Base-by-base conservation (phyloP, 92 coral and sea anemone genomes). In the Phymanthus crucifer region DNA sequence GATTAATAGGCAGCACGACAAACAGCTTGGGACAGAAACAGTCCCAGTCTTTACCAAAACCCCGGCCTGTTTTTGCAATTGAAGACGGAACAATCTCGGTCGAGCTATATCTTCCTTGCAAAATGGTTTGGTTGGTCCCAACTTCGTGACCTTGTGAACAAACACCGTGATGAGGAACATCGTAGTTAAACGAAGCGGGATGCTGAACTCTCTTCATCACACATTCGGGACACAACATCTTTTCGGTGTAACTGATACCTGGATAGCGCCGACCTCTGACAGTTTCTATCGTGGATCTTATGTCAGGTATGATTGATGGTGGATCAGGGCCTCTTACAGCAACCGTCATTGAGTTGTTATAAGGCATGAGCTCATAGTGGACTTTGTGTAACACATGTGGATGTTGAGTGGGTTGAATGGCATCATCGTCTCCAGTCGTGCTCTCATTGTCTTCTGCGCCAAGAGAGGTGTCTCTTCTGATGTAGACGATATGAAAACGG, bases 401-500 rank as follows among this genome's bases (percentile, higher is more conserved):
- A 38, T 23, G 1, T 61, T 56, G 64, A 29, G 50, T 36, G 6
- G 9, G 65, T 6, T 34, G 26, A 32, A 35, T 38, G 58, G 40
- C 52, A 10, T 8, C 48, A 5, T 35, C 48, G 14, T 50, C 68
- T 11, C 32, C 37, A 14, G 31, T 33, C n/a, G 26, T n/a, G n/a
- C n/a, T n/a, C n/a, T n/a, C 13, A 14, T 2, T 27, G 32, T 18
- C 10, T 23, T 23, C 6, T 13, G 33, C 48, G 17, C 57, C 29
- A 4, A 45, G 12, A 17, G 40, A n/a, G 21, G 75, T 74, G 0
- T 7, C 75, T 34, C 46, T 83, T 3, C 70, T 83, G 27, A 83
- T 66, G 87, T 83, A 83, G 81, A 83, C 81, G 34, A 83, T 35
- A 32, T 83, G 34, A 73, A 83, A 83, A 6, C 87, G 87, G 54